Evolutionary conservation across 92 coral and sea anemone genomes (phyloP), one percentile per base, ranked within the genome.

Genomic region (Parazoanthus swiftii): DNA sequence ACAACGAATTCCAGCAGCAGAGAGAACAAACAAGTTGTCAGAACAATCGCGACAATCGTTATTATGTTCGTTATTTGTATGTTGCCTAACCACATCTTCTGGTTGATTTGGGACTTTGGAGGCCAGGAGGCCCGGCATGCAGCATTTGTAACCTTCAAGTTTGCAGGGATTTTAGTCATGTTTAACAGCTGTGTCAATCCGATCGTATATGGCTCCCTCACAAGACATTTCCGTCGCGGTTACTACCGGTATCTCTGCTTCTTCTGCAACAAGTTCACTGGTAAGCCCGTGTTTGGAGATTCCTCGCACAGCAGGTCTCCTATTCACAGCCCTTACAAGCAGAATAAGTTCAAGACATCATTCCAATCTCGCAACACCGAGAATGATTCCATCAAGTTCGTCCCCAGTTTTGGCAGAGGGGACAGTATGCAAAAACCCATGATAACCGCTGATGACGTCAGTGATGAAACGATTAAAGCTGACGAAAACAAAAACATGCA

Each of bases 171-270:
- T 6, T 68, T 93, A 5, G 85, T 89, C 74, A 74, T 85, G n/a
- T 51, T 91, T 20, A 91, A 90, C 87, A 88, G 94, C 67, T 93
- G 94, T 42, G 88, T 93, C 37, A 93, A 93, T 43, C 96, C 96
- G 29, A 89, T 90, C 58, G 91, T 91, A 21, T 91, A 93, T 63
- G 96, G 96, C 9, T 91, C 90, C 1, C 87, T 91, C 77, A 90
- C 92, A 26, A 90, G 83, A 63, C 93, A 86, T 51, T 94, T 94
- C 65, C 96, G 94, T 16, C 72, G 82, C 6, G 91, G 84, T 16
- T 94, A 94, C 77, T 18, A 36, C 58, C 82, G 59, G 8, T 90
- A 80, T 48, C 68, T 90, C 5, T 80, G 80, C 8, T 48, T 14
- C 20, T 43, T 76, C 37, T 90, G 68, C 65, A 29, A 2, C 7